Evolutionary conservation across 2,113 vertebrate genomes (phyloP), one percentile per base, ranked within the genome.

Genomic region (Apus apus): DNA sequence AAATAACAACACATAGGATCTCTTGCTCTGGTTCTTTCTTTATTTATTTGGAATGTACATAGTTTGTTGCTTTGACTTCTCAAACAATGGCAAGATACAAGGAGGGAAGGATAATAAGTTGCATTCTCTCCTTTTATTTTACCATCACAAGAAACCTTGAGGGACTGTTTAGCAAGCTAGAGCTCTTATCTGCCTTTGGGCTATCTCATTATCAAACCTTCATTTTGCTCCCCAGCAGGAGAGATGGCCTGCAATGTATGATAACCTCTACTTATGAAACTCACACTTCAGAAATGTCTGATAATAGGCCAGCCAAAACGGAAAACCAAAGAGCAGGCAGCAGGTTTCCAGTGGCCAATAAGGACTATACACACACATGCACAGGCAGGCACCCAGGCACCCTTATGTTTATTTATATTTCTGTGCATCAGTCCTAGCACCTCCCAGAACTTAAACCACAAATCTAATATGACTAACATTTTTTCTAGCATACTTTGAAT

Each of bases 251-350:
- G 96, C 96, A 95, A 97, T 68, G 90, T 96, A 97, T 89, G 97
- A 98, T 98, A 98, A 98, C 96, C 97, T 98, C 97, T 97, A 97
- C 97, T 98, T 97, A 97, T 94, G 96, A 98, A 97, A 98, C 97
- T 93, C 92, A 94, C 96, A 94, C 96, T 96, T 95, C 96, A 97
- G 96, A 97, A 96, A 96, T 82, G 92, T 95, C 93, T 96, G 95
- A 98, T 97, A 97, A 98, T 97, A 93, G 90, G 73, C 82, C 88
- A 75, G 94, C 94, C 96, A 92, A 97, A 97, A 97, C 89, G 90
- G 96, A 92, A 95, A 96, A 96, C 91, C 89, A 95, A 93, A 95
- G 91, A 87, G 87, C 94, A 94, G 91, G 62, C 87, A 87, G 88
- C 48, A 51, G 89, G 80, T 85, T 95, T 96, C 75, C 80, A 66